A percentile compares a stretch with the other conserved stretches of the same genome.
phyloP scores from a whole-genome alignment of 2,797 vertebrate genomes.

The Sebastiscus albofasciatus region DNA sequence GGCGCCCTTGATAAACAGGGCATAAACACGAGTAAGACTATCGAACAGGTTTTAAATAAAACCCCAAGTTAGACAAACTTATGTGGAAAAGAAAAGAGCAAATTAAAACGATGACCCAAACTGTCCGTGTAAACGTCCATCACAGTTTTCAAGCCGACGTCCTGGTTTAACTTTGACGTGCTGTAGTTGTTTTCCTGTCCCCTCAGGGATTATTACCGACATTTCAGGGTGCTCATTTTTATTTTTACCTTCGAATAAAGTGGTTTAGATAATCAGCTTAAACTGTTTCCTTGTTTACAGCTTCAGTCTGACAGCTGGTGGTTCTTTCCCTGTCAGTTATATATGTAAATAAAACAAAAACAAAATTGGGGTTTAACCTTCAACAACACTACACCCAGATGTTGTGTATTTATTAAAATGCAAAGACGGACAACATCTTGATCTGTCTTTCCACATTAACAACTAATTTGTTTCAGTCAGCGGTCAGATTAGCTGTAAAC shows the following conservation, averaged over 20 bases:
- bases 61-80: background rate
- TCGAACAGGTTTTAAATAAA: too few relatives aligned
- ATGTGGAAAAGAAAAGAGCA: background rate
- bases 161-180: background rate
- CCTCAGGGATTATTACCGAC: background rate
- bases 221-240: background rate
- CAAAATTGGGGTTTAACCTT: background rate
- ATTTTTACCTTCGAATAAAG: too few relatives aligned
- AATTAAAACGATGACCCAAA: accelerated
- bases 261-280: background rate
- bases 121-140: background rate
- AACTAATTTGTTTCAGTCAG: conserved; percentile 9
- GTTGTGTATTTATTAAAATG: background rate
- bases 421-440: background rate
- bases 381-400: background rate
- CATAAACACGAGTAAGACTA: background rate
- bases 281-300: background rate
- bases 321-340: background rate
- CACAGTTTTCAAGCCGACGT: background rate
- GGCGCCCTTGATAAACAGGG: background rate
- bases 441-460: conserved; percentile 31
- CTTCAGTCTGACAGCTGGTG: background rate
- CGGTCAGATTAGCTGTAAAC: background rate
- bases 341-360: background rate
- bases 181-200: background rate